These are phyloP conservation scores for Xenopus borealis DNA, from an alignment of 2,113 vertebrate species.

Conservation along the genomic window DNA sequence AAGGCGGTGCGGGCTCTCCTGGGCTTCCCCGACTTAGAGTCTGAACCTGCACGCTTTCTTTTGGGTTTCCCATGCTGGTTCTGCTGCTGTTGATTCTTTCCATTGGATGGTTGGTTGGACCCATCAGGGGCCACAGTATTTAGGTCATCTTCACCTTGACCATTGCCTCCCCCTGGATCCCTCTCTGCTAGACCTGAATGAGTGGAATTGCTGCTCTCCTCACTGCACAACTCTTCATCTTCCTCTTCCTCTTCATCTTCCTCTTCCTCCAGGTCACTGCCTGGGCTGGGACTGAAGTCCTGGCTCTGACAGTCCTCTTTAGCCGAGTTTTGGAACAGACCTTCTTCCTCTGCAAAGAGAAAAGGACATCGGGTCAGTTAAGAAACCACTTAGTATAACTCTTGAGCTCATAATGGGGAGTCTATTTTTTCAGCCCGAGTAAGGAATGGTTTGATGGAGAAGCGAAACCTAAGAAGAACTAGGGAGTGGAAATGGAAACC, in stretches of 20 bases:
- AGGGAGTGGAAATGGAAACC: too few species aligned
- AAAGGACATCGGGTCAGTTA: slow-evolving; percentile 5
- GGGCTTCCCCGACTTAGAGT: slow-evolving; percentile 90
- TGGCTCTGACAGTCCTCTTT: slow-evolving; percentile 59
- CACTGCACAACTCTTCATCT: slow-evolving; percentile 71
- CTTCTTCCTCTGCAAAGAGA: slow-evolving; percentile 65
- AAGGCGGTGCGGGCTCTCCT: slow-evolving; percentile 89
- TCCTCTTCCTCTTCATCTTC: slow-evolving; percentile 50
- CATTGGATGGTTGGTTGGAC: background rate
- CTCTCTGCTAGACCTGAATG: slow-evolving; percentile 29
- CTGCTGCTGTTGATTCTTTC: slow-evolving; percentile 38
- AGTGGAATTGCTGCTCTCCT: slow-evolving; percentile 71
- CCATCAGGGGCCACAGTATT: background rate
- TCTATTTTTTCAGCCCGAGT: too few species aligned
- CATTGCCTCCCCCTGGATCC: slow-evolving; percentile 55
- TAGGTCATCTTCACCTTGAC: background rate
- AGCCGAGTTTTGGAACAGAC: slow-evolving; percentile 61
- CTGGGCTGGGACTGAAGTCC: slow-evolving; percentile 51
- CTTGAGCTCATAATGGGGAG: too few species aligned
- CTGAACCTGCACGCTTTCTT: slow-evolving; percentile 86
- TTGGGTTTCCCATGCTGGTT: slow-evolving; percentile 71
- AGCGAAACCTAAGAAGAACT: too few species aligned
- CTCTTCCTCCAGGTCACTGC: slow-evolving; percentile 61
- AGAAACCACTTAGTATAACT: too few species aligned
- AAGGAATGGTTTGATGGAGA: too few species aligned